Percentiles rank a stretch among this genome's conserved stretches.
phyloP scores from a whole-genome alignment of 2,113 vertebrate species.

The Meriones unguiculatus region DNA sequence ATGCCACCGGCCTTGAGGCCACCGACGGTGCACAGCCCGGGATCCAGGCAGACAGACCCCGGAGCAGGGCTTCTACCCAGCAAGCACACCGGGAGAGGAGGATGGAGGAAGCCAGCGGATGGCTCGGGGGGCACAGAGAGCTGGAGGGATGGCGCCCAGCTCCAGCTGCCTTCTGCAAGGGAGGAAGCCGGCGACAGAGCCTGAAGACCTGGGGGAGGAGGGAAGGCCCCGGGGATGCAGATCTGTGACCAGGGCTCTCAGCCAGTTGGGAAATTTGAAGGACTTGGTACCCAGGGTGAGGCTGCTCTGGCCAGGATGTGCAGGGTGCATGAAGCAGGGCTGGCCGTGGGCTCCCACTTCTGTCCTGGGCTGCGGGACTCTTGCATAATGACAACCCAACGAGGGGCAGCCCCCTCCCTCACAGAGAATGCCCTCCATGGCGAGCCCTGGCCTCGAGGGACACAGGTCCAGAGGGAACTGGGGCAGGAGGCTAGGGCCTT shows the following conservation, averaged over 20 bases:
- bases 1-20: too few species aligned
- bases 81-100: background rate
- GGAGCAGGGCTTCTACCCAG: background rate
- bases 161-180: background rate
- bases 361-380: background rate
- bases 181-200: too few species aligned
- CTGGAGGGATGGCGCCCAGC: background rate
- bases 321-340: background rate
- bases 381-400: slow-evolving; percentile 26
- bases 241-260: background rate
- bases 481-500: background rate
- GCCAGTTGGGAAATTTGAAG: background rate
- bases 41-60: background rate
- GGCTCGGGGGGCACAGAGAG: background rate
- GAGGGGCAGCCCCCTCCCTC: slow-evolving; percentile 91
- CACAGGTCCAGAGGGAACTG: fast-evolving
- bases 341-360: background rate
- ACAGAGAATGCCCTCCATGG: slow-evolving; percentile 81
- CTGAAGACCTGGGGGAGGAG: background rate
- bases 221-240: background rate
- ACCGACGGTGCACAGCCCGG: background rate
- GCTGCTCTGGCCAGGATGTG: background rate
- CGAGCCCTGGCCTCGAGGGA: slow-evolving; percentile 71
- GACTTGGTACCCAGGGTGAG: background rate
- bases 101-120: background rate